Evolutionary conservation across 2,113 vertebrate genomes (phyloP), one percentile per base, ranked within the genome.

Genomic region (Nibea albiflora): DNA sequence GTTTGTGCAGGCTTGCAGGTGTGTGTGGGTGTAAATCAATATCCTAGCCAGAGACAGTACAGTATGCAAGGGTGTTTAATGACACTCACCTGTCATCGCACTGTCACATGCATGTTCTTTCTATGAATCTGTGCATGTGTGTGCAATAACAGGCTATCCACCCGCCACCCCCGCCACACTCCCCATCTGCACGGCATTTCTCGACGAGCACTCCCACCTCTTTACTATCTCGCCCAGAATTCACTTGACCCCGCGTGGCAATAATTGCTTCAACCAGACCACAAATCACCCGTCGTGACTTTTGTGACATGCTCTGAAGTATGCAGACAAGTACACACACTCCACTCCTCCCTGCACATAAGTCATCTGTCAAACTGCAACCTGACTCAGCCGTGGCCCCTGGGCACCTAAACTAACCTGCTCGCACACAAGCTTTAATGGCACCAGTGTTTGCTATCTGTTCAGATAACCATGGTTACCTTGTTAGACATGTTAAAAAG

Each of bases 251-350:
- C 31, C 31, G 17, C 8, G 4, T 62, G 64, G 22, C 73, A 70
- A 78, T 90, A 87, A 91, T 68, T 85, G 39, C 78, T 68, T 87
- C 78, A 79, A 67, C 77, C 64, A 83, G 52, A 82, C 78, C 78
- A 76, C 89, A 93, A 92, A 92, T 91, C 90, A 93, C 67, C 76
- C 24, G 57, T 67, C 50, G 57, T 81, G 72, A 73, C 77, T 72
- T 89, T 69, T 85, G 76, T 86, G 84, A 88, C 87, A 84, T 46
- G 22, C 28, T 58, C 77, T 70, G 49, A 86, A 86, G 83, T 85
- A 90, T 90, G 80, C 85, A 85, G 87, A 89, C 78, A 74, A 64
- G 79, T 64, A 74, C 73, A 76, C 77, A 74, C 85, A 85, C 76
- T 76, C 57, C 58, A 24, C 68, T 69, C 71, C 73, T 73, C 56